These are phyloP conservation scores for Lepidurus arcticus DNA, from an alignment of 1,140 invertebrate species.

Conservation along the genomic window DNA sequence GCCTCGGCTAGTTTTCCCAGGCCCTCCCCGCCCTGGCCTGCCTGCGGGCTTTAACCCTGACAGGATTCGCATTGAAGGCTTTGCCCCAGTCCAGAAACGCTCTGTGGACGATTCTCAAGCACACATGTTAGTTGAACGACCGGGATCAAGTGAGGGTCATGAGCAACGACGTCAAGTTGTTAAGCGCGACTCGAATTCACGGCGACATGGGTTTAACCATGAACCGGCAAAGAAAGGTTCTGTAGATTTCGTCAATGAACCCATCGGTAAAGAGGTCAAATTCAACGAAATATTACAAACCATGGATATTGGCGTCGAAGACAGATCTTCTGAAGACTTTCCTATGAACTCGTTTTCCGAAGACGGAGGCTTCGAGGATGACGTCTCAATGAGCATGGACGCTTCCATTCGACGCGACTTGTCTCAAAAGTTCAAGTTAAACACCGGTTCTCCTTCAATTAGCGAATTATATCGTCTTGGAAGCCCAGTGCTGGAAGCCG, in stretches of 20 bases:
- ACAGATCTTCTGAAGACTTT: not conserved
- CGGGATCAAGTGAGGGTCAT: not conserved
- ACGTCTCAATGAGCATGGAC: not conserved
- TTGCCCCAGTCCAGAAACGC: not conserved
- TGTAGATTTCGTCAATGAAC: not conserved
- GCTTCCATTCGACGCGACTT: not conserved
- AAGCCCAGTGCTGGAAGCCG: not conserved
- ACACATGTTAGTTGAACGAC: not conserved
- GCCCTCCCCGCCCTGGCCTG: not conserved
- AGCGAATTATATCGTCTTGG: not conserved
- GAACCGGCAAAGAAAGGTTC: not conserved
- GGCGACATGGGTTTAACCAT: not conserved
- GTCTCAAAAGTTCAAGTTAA: not conserved
- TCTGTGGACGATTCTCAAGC: not conserved
- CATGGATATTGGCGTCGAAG: not conserved
- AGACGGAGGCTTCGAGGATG: not conserved
- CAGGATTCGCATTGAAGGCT: not conserved
- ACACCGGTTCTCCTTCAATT: not conserved
- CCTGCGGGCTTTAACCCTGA: not conserved
- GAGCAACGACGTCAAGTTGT: not conserved
- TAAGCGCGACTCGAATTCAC: not conserved
- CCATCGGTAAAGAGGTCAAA: not conserved
- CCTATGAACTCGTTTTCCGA: not conserved
- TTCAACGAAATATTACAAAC: not conserved
- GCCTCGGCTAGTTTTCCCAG: not conserved